Percentiles rank a stretch among this genome's conserved stretches.
Conservation (phyloP, 2,113 vertebrate genomes). For the Pantherophis guttatus region DNA sequence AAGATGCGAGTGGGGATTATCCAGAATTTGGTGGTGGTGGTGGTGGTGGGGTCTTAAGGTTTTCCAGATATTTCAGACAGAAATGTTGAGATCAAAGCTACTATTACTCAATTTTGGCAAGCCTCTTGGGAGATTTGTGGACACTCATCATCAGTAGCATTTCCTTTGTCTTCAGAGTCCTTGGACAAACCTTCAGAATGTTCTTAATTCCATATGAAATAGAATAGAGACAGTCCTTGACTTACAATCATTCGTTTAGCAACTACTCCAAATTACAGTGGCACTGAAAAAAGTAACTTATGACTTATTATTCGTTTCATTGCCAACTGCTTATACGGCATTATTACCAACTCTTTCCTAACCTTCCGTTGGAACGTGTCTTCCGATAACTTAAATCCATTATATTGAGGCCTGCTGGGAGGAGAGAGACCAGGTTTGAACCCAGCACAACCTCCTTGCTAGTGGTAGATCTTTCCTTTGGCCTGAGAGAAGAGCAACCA, state of each 20-base stretch:
- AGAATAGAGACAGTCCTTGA: neutral
- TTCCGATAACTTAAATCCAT: neutral
- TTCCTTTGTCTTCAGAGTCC: neutral
- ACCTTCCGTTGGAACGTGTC: neutral
- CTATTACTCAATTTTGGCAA: neutral
- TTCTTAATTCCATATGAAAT: neutral
- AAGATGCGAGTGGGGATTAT: neutral
- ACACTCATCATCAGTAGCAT: neutral
- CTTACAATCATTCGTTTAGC: no score
- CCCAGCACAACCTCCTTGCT: neutral
- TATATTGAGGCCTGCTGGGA: neutral
- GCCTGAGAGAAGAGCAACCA: no score
- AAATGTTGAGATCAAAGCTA: neutral
- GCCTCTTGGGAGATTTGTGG: neutral
- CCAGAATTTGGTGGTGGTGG: neutral
- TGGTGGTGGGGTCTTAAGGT: neutral
- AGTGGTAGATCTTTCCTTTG: neutral
- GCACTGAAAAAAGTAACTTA: no score
- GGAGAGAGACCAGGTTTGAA: neutral
- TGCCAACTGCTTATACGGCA: neutral
- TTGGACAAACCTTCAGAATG: neutral
- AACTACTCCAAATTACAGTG: no score
- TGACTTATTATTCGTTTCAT: neutral
- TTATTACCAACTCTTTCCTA: neutral
- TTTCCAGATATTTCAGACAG: neutral